Conservation (phyloP, 2,888 invertebrate species). For the Drosophila merina region DNA sequence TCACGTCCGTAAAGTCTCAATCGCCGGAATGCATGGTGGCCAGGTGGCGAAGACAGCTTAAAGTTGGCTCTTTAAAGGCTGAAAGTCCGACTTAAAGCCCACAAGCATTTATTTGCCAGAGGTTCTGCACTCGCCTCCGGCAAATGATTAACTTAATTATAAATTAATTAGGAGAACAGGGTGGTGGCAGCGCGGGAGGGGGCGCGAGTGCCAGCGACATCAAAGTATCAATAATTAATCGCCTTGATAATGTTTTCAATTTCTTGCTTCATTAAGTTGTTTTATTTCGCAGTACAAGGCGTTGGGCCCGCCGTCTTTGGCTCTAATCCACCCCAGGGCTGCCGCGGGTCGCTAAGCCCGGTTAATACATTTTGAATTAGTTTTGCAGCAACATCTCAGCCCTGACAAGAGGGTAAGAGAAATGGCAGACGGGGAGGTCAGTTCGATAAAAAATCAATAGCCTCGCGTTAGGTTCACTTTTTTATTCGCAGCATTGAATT, state of each 20-base stretch:
- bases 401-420: not conserved
- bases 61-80: conserved; percentile 42
- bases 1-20: conserved; percentile 70
- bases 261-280: conserved; percentile 75
- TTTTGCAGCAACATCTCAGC: conserved; percentile 22
- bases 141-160: conserved; percentile 74
- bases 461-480: not conserved
- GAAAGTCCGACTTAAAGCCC: conserved; percentile 17
- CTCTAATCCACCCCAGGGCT: conserved; percentile 22
- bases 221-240: conserved; percentile 79
- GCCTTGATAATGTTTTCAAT: conserved; percentile 77
- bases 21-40: conserved; percentile 43
- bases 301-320: conserved; percentile 36
- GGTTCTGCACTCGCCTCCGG: conserved; percentile 23
- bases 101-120: not conserved
- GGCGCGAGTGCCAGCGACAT: conserved; percentile 50
- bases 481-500: conserved; percentile 11
- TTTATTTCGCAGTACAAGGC: conserved; percentile 53
- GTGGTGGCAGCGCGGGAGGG: conserved; percentile 41
- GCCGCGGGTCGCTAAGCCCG: conserved; percentile 40
- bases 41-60: conserved; percentile 61
- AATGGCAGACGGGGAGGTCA: not conserved
- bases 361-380: conserved; percentile 60
- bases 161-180: conserved; percentile 72
- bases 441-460: conserved; percentile 9